Conservation (phyloP, 2,797 vertebrate genomes). For the Rhincodon typus region DNA sequence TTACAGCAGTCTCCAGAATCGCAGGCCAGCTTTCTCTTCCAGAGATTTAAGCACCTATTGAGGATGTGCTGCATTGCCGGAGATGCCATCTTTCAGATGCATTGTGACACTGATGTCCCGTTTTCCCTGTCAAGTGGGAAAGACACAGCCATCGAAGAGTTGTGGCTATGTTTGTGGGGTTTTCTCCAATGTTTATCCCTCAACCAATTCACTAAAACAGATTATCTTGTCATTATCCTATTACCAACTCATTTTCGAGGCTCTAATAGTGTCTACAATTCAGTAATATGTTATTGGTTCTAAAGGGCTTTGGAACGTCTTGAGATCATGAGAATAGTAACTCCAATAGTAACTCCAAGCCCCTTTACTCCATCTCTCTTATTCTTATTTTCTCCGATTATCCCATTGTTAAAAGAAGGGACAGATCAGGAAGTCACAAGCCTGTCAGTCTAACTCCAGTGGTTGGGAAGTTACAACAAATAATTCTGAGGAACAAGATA, state of each 20-base stretch:
- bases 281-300: neutral
- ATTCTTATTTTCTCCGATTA: neutral
- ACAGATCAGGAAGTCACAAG: too few relatives aligned
- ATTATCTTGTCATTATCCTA: neutral
- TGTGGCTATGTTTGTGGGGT: too few relatives aligned
- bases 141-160: too few relatives aligned
- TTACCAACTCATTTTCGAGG: neutral
- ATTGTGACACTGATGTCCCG: neutral
- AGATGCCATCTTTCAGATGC: neutral
- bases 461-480: too few relatives aligned
- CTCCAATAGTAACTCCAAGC: neutral
- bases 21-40: constrained; percentile 52
- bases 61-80: neutral
- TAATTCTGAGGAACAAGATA: too few relatives aligned
- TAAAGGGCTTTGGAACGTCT: neutral
- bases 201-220: neutral
- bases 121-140: too few relatives aligned
- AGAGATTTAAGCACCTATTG: neutral
- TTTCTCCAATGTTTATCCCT: neutral
- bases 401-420: too few relatives aligned
- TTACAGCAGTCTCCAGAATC: constrained; percentile 76
- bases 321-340: neutral
- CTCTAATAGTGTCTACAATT: neutral
- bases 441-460: too few relatives aligned
- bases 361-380: neutral